Percentiles rank a stretch among this genome's conserved stretches.
These are phyloP conservation scores for Hesperophylax magnus DNA, from an alignment of 1,140 invertebrate species.

Conservation along the genomic window DNA sequence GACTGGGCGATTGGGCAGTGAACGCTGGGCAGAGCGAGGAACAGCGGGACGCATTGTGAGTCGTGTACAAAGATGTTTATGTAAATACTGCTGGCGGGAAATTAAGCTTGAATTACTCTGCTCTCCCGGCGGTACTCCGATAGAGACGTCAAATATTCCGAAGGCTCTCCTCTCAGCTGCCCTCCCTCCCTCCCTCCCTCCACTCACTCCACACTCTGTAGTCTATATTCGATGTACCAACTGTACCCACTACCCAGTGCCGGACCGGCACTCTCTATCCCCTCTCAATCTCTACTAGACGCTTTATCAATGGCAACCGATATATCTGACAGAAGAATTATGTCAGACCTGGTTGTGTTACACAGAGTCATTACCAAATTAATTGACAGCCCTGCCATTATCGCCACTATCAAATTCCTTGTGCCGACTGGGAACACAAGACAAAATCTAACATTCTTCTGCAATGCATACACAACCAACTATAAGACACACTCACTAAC, in stretches of 20 bases:
- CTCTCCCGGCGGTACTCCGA: neutral
- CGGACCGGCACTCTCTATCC: neutral
- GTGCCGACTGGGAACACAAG: too few species aligned
- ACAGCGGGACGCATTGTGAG: conserved; percentile 34
- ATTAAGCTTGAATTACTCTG: conserved; percentile 38
- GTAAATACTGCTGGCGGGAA: conserved; percentile 39
- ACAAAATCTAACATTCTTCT: too few species aligned
- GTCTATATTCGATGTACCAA: neutral
- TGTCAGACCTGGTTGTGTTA: too few species aligned
- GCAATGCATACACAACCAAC: too few species aligned
- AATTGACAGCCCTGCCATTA: too few species aligned
- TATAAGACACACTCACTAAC: too few species aligned
- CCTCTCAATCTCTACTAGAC: neutral
- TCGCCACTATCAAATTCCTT: too few species aligned
- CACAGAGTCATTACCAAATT: too few species aligned
- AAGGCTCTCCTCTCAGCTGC: neutral
- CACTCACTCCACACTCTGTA: neutral
- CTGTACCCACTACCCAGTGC: neutral
- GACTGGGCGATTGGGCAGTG: neutral
- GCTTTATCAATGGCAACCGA: too few species aligned
- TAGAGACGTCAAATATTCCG: neutral
- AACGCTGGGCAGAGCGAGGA: neutral
- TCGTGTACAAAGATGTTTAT: conserved; percentile 42
- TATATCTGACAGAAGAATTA: too few species aligned
- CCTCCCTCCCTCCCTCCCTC: neutral